A percentile compares a stretch with the other conserved stretches of the same genome.
phyloP scores from a whole-genome alignment of 2,888 invertebrate genomes.

The Camponotus fellah region DNA sequence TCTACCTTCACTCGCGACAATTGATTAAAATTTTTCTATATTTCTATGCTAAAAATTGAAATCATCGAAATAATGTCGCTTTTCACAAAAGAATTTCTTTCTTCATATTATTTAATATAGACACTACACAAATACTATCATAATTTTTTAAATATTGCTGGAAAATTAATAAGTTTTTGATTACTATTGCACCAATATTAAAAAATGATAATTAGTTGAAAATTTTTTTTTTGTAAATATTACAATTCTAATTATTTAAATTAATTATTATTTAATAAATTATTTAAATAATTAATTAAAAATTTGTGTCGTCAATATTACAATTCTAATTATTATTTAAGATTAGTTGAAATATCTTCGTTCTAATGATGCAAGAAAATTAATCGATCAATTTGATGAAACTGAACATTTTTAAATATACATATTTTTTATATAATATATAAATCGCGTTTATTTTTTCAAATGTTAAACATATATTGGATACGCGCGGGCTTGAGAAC shows the following conservation, averaged over 20 bases:
- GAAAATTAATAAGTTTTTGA: background rate
- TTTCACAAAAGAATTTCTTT: background rate
- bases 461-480: background rate
- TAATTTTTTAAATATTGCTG: background rate
- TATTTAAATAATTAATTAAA: too few species aligned
- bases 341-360: background rate
- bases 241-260: slow-evolving; percentile 3
- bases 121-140: background rate
- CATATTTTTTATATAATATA: background rate
- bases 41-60: background rate
- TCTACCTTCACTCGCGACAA: background rate
- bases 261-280: background rate
- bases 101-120: background rate
- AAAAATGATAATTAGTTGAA: background rate
- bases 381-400: background rate
- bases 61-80: background rate
- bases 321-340: background rate
- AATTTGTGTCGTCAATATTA: too few species aligned
- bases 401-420: background rate
- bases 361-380: background rate
- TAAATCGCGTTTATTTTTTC: background rate
- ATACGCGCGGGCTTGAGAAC: background rate
- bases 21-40: background rate
- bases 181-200: background rate
- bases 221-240: background rate